Base-by-base conservation (phyloP, 2,888 invertebrate species). In the Tineola bisselliella region DNA sequence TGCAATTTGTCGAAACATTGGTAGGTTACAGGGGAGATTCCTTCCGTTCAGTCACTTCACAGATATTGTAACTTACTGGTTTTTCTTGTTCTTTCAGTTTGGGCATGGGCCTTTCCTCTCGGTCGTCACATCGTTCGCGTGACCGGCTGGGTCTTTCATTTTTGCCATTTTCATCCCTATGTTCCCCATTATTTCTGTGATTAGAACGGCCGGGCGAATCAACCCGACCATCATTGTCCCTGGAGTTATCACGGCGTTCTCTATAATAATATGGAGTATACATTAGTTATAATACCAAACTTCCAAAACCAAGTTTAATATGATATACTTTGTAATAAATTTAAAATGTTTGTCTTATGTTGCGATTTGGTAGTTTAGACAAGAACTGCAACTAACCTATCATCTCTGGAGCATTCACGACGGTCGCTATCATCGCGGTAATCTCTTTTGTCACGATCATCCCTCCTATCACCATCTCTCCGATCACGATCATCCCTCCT, bases 71-170 rank as follows among this genome's bases (percentile, higher is more conserved):
- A 83, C 89, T 82, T 79, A 93, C 92, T 73, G 93, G 92, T 79
- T 91, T 90, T 74, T 91, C 90, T 66, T 91, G 90, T 76, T 92
- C 92, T 73, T 90, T 91, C 70, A 91, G 81, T 79, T 93, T 93
- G 72, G 93, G 93, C 91, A 93, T 88, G 67, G 79, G 73, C 63
- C 71, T 76, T 0, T 81, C 81, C 0, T 79, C 81, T 15, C 65
- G 62, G n/a, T 72, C 70, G 62, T 77, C 77, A 64, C 65, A 67
- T 4, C 77, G 68, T 65, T 82, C 82, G 12, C 76, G 74, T 62
- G 77, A 74, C 68, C 78, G 78, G 63, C 80, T 79, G 38, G 63
- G 71, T 1, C 77, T 69, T 44, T 56, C 19, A 58, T 70, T 64
- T 62, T 76, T 73, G 8, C 81, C 81, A 69, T 82, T 84, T 38